phyloP scores from a whole-genome alignment of 2,888 invertebrate species.

The Euzophera pinguis region DNA sequence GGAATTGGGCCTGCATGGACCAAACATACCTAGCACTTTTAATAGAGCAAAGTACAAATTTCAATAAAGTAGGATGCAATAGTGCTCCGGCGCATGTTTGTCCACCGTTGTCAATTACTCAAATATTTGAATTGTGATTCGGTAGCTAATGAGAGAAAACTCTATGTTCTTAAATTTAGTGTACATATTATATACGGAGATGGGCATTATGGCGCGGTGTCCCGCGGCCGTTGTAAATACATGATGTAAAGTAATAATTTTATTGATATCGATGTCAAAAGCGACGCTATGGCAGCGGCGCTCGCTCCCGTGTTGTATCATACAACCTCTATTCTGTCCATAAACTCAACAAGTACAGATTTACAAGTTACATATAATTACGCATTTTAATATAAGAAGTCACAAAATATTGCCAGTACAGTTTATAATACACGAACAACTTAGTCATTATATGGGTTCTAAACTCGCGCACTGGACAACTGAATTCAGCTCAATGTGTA shows the following conservation, averaged over 20 bases:
- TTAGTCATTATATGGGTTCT: conserved; percentile 64
- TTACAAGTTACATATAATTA: conserved; percentile 60
- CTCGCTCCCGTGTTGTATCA: conserved; percentile 48
- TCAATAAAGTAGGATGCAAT: conserved; percentile 70
- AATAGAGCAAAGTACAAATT: conserved; percentile 77
- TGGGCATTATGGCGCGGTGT: conserved; percentile 74
- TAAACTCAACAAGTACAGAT: conserved; percentile 67
- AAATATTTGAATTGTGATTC: conserved; percentile 79
- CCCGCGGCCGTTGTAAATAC: conserved; percentile 72
- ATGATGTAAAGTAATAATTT: conserved; percentile 75
- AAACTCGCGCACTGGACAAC: conserved; percentile 64
- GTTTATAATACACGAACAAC: conserved; percentile 56
- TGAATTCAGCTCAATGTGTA: conserved; percentile 63
- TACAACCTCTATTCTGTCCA: conserved; percentile 72
- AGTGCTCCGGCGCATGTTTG: conserved; percentile 75
- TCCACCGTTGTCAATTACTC: conserved; percentile 80
- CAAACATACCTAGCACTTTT: conserved; percentile 71
- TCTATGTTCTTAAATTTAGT: conserved; percentile 76
- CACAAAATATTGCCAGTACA: conserved; percentile 75
- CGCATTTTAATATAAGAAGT: conserved; percentile 64
- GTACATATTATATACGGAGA: conserved; percentile 77
- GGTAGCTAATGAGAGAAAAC: conserved; percentile 79
- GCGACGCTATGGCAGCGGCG: conserved; percentile 42
- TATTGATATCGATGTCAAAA: conserved; percentile 59
- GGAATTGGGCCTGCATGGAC: conserved; percentile 69